Conservation (phyloP, 2,113 vertebrate genomes). For the Larimichthys polyactis region DNA sequence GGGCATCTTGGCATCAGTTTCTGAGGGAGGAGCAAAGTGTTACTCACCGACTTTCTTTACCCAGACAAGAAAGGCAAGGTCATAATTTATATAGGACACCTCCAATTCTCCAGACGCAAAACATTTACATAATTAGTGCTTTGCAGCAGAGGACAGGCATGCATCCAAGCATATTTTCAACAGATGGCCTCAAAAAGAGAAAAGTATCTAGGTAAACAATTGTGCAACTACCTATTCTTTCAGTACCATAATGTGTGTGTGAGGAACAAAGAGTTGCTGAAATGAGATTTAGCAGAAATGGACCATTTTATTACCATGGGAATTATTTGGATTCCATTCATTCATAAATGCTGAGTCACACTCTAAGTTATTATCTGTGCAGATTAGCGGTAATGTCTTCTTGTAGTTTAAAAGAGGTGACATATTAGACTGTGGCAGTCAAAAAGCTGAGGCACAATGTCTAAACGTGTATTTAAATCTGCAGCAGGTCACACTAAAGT, state of each 20-base stretch:
- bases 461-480: neutral
- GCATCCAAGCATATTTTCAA: neutral
- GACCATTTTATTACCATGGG: neutral
- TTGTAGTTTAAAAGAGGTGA: neutral
- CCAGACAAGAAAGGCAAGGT: slow-evolving; percentile 3
- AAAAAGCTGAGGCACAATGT: neutral
- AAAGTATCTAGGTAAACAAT: neutral
- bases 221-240: neutral
- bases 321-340: slow-evolving; percentile 7
- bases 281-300: neutral
- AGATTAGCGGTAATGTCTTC: slow-evolving; percentile 8
- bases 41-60: neutral
- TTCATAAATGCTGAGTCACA: neutral
- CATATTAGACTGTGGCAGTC: neutral
- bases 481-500: neutral
- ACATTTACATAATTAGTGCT: neutral
- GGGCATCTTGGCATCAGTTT: neutral
- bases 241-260: neutral
- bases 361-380: slow-evolving; percentile 22
- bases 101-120: neutral
- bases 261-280: neutral
- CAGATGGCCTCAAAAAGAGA: neutral
- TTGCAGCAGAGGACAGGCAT: neutral
- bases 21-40: slow-evolving; percentile 8
- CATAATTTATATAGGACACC: neutral